Base-by-base conservation (phyloP, 2,113 vertebrate species). In the Lates calcarifer region DNA sequence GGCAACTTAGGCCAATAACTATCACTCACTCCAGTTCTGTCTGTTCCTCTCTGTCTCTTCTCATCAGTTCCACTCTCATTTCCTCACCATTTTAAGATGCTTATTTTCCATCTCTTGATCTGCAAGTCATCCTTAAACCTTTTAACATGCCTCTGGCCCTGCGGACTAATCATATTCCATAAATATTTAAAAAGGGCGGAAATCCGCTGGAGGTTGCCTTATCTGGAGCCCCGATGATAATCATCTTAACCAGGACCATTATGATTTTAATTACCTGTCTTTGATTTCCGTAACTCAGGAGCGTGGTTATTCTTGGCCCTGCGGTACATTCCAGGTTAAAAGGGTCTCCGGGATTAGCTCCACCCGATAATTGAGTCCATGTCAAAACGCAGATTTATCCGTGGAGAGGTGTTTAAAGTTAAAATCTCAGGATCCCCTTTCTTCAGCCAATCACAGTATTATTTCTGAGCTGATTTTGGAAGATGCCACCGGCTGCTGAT, bases 191-290 rank as follows among this genome's bases (percentile, higher is more conserved):
- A 89, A 84, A 71, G 82, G 80, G 70, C 14, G 51, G 61, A 87
- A 91, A 94, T 92, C 87, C 92, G 91, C 92, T 88, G 74, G 86
- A 91, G 91, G 91, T 91, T 88, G 81, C 90, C 89, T 94, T 93
- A 94, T 94, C 93, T 89, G 78, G 47, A 79, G 81, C 81, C 74
- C 76, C 31, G 64, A 72, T 24, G 93, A 93, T 93, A 92, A 94
- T 94, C 93, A 94, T 94, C 93, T 94, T 93, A 93, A 92, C 92
- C 88, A 75, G 64, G 83, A 86, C 92, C 89, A 93, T 94, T 94
- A 93, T 91, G 86, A 92, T 93, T 93, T 94, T 93, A 95, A 93
- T 94, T 91, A 93, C 83, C 84, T 87, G 71, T 83, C 94, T 95
- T 93, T 94, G 91, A 94, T 94, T 94, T 86, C 69, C 74, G n/a